Evolutionary conservation across 1,140 invertebrate genomes (phyloP), one percentile per base, ranked within the genome.

Genomic region (Sesamia nonagrioides): DNA sequence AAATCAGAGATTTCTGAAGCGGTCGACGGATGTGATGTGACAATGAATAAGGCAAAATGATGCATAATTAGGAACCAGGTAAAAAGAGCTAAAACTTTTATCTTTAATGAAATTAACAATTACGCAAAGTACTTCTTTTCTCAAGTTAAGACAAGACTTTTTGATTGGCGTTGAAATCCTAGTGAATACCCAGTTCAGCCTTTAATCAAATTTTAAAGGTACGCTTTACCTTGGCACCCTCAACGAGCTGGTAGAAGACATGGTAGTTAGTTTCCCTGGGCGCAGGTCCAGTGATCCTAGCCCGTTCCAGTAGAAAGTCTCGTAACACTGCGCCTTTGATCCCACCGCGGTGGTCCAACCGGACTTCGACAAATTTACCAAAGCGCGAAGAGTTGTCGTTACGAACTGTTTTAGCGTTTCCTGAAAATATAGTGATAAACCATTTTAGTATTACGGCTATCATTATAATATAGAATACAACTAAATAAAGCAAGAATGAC

Each of bases 311-410:
- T 21, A 99, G 95, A 94, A 99, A 99, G 91, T 99, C 98, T 88
- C 99, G 97, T 61, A 99, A 98, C 79, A 99, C 98, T 83, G 98
- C 99, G 15, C 99, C 99, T 82, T 97, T 97, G 80, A 99, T 99
- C 92, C 97, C 97, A 95, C 97, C 98, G 84, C 97, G 97, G 77
- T 96, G 96, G 95, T 99, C 98, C 90, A 99, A 98, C 91, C 98
- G 99, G 2, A 99, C 98, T 95, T 99, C 98, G 96, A 99, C 99
- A 90, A 99, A 99, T 95, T 99, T 99, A 17, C 99, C 99, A 94
- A 99, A 99, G 42, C 99, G 96, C 58, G 98, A 99, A 17, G 98
- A 99, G 94, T 99, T 99, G 94, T 99, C 99, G 94, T 99, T 99
- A 42, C 98, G 96, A 8, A 99, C 98, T 0, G 99, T 99, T 95